Evolutionary conservation across 1,140 invertebrate genomes (phyloP).

Genomic region (Habropoda laboriosa): DNA sequence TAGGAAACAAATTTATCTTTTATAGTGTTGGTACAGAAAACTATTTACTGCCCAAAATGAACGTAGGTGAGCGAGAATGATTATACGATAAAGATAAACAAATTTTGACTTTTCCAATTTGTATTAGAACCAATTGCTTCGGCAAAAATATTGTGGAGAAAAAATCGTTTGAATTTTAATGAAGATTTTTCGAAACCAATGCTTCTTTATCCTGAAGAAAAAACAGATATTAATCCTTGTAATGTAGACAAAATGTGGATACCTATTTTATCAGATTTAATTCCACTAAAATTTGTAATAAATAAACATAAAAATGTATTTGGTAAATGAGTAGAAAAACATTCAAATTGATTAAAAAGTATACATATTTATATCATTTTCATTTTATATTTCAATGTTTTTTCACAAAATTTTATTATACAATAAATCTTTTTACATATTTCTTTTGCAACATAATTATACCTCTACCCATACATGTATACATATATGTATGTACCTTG

Average conservation of each 20-base stretch:
- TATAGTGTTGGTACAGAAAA: slow-evolving; percentile 38
- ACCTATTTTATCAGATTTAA: slow-evolving; percentile 7
- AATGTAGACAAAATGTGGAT: slow-evolving; percentile 35
- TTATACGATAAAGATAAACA: not conserved
- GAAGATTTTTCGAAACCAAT: slow-evolving; percentile 35
- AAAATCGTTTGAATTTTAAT: not conserved
- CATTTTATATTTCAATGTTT: slow-evolving; percentile 4
- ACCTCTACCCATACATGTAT: not conserved
- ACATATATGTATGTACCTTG: not conserved
- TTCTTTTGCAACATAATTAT: slow-evolving; percentile 20
- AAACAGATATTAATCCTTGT: slow-evolving; percentile 12
- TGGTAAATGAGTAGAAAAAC: too few relatives aligned
- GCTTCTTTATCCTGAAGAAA: slow-evolving; percentile 12
- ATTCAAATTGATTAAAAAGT: not conserved
- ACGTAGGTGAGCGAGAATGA: slow-evolving; percentile 15
- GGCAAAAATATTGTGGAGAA: slow-evolving; percentile 38
- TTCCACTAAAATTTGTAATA: slow-evolving; percentile 31
- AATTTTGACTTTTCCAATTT: not conserved
- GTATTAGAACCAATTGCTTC: slow-evolving; percentile 42
- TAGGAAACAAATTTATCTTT: slow-evolving; percentile 32
- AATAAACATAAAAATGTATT: slow-evolving; percentile 12
- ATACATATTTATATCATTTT: not conserved
- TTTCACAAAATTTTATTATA: slow-evolving; percentile 13
- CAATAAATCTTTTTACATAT: slow-evolving; percentile 39
- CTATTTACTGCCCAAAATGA: slow-evolving; percentile 1